A percentile compares a stretch with the other conserved stretches of the same genome.
These are phyloP conservation scores for Caenorhabditis drosophilae DNA, from an alignment of 2,888 invertebrate species.

Conservation along the genomic window DNA sequence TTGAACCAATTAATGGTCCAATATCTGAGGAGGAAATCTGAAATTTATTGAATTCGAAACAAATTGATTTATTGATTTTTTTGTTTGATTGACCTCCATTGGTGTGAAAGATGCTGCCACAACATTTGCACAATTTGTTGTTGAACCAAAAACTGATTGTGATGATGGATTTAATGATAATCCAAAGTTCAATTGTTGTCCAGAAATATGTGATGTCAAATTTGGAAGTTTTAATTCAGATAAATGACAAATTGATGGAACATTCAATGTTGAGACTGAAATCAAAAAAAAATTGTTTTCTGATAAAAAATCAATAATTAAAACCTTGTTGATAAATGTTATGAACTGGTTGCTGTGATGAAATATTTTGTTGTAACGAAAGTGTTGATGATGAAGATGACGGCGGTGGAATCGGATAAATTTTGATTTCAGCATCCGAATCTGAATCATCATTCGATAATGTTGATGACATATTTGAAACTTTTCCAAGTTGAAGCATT, in stretches of 20 bases:
- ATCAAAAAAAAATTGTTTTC: not conserved
- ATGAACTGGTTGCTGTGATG: conserved; percentile 10
- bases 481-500: not conserved
- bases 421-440: conserved; percentile 21
- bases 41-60: not conserved
- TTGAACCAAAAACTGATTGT: conserved; percentile 13
- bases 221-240: conserved; percentile 1
- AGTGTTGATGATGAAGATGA: not conserved
- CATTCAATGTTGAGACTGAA: conserved; percentile 10
- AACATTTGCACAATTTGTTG: no score
- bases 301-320: not conserved
- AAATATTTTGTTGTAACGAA: not conserved
- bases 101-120: conserved; percentile 35
- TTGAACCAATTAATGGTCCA: conserved; percentile 38
- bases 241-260: conserved; percentile 13
- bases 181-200: conserved; percentile 18
- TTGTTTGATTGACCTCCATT: conserved; percentile 21
- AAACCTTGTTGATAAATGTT: conserved; percentile 29
- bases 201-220: no score
- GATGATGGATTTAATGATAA: conserved; percentile 11
- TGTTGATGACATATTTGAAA: conserved; percentile 3
- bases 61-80: not conserved
- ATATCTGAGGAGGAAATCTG: conserved; percentile 33
- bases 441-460: conserved; percentile 30
- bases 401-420: not conserved